Conservation (phyloP, 2,113 vertebrate species). For the Thamnophis sirtalis region DNA sequence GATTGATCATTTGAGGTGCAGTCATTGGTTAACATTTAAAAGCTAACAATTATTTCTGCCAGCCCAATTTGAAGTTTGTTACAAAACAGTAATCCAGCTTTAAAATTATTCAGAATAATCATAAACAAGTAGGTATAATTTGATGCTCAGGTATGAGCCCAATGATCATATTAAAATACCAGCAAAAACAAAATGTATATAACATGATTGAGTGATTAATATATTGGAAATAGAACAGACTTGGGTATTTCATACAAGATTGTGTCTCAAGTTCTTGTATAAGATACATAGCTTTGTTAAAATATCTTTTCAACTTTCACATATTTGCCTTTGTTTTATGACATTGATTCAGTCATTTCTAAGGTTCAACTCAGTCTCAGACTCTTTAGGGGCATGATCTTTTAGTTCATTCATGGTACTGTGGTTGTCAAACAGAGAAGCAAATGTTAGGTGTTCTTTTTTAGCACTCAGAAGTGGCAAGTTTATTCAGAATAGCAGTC, state of each 20-base stretch:
- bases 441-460: constrained; percentile 21
- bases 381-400: neutral
- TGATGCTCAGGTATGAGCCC: constrained; percentile 45
- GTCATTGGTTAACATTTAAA: neutral
- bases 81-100: neutral
- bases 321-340: constrained; percentile 4
- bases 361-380: constrained; percentile 12
- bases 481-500: constrained; percentile 16
- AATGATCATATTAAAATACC: constrained; percentile 37
- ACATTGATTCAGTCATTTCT: constrained; percentile 19
- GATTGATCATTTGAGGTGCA: too few species aligned
- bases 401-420: neutral
- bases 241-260: neutral
- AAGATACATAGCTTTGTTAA: neutral
- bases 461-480: neutral
- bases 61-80: neutral
- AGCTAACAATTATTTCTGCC: neutral
- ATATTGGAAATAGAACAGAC: neutral
- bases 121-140: neutral
- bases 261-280: constrained; percentile 22
- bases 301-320: constrained; percentile 36
- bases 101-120: neutral
- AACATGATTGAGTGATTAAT: constrained; percentile 38
- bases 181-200: constrained; percentile 46
- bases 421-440: constrained; percentile 12